Evolutionary conservation across 2,797 vertebrate species (phyloP).

Genomic region (Chaunax sp.): DNA sequence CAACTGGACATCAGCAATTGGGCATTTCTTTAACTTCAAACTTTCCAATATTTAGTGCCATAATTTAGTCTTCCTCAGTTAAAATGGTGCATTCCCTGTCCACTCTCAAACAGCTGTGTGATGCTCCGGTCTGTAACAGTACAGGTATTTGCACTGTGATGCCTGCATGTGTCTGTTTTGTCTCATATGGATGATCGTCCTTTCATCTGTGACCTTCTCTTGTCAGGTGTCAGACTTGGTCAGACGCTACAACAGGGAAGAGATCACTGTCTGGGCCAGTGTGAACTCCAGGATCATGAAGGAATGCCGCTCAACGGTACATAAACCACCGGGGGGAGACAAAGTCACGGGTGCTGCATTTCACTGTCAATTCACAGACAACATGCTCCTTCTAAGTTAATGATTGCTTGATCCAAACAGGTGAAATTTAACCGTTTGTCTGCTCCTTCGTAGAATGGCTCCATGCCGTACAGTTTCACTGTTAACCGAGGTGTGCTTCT

Average conservation of each 20-base stretch:
- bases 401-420: not conserved
- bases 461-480: slow-evolving; percentile 90
- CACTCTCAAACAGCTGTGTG: no score
- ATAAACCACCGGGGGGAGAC: slow-evolving; percentile 46
- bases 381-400: not conserved
- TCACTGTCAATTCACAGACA: not conserved
- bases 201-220: not conserved
- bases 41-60: no score
- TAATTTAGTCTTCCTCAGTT: no score
- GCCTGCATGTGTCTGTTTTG: not conserved
- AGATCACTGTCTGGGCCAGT: slow-evolving; percentile 87
- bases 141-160: not conserved
- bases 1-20: no score
- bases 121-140: not conserved
- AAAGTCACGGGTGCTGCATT: slow-evolving; percentile 12
- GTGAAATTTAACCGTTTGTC: not conserved
- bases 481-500: slow-evolving; percentile 81
- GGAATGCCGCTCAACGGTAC: slow-evolving; percentile 82
- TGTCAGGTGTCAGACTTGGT: slow-evolving; percentile 85
- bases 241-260: slow-evolving; percentile 76
- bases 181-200: not conserved
- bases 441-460: slow-evolving; percentile 71
- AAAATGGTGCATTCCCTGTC: no score
- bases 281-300: slow-evolving; percentile 77
- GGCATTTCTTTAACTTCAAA: no score